Evolutionary conservation across 2,113 vertebrate species (phyloP).

Genomic region (Litocranius walleri): DNA sequence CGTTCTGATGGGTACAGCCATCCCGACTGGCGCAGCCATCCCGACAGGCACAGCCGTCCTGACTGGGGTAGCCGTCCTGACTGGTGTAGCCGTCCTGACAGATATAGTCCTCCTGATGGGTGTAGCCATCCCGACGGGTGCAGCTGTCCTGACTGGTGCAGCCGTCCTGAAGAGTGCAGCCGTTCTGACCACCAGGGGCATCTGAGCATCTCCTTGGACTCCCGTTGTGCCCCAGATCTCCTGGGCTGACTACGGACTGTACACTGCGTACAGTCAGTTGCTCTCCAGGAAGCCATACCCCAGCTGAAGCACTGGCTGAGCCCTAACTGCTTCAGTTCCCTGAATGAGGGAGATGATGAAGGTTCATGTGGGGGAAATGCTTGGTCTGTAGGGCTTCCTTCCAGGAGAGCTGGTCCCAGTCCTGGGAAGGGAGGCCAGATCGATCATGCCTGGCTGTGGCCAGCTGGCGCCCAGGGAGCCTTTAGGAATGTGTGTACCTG

Average conservation of each 20-base stretch:
- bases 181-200: neutral
- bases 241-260: rapidly evolving
- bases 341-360: neutral
- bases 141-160: too few relatives aligned
- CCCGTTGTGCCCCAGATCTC: rapidly evolving
- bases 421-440: neutral
- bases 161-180: too few relatives aligned
- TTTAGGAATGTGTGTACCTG: neutral
- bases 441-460: rapidly evolving
- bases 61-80: rapidly evolving
- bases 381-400: neutral
- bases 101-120: rapidly evolving
- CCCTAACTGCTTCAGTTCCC: neutral
- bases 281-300: neutral
- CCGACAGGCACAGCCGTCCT: rapidly evolving
- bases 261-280: rapidly evolving
- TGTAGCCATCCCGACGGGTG: too few relatives aligned
- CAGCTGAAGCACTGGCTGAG: neutral
- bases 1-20: rapidly evolving
- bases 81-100: rapidly evolving
- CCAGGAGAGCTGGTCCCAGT: rapidly evolving
- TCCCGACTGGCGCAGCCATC: rapidly evolving
- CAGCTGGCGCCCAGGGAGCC: neutral
- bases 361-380: rapidly evolving
- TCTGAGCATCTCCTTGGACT: rapidly evolving